These are phyloP conservation scores for Pampusana beccarii DNA, from an alignment of 2,113 vertebrate species.

Conservation along the genomic window DNA sequence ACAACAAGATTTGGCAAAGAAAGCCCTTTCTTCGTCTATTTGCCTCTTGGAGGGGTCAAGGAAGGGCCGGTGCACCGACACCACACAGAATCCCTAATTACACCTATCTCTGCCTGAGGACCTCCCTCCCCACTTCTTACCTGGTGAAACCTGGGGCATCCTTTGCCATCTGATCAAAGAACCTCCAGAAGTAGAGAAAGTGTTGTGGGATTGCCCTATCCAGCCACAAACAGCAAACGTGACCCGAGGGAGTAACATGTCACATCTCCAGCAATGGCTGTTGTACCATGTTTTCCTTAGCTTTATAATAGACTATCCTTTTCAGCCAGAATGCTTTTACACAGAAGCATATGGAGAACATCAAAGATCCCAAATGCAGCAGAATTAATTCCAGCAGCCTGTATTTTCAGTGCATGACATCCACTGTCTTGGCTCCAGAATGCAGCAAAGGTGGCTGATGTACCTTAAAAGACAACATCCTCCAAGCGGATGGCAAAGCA, in stretches of 20 bases:
- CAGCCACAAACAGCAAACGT: background rate
- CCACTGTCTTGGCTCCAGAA: background rate
- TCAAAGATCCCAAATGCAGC: background rate
- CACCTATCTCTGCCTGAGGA: background rate
- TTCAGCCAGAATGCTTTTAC: background rate
- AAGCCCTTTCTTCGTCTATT: background rate
- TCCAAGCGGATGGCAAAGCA: background rate
- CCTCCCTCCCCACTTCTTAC: background rate
- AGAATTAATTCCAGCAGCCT: background rate
- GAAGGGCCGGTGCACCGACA: background rate
- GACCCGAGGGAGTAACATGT: background rate
- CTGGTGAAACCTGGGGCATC: background rate
- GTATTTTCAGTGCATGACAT: background rate
- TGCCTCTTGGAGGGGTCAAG: background rate
- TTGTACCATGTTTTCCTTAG: fast-evolving
- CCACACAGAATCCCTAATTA: background rate
- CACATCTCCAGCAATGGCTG: fast-evolving
- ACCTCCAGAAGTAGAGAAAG: background rate
- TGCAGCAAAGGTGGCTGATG: background rate
- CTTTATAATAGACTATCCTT: background rate
- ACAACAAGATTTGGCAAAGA: background rate
- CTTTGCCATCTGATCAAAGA: background rate
- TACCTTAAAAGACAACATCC: background rate
- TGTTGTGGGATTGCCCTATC: fast-evolving
- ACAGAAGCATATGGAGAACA: fast-evolving